A percentile compares a stretch with the other conserved stretches of the same genome.
These are phyloP conservation scores for Drosophila virilis DNA, from an alignment of 1,140 invertebrate genomes.

Conservation along the genomic window DNA sequence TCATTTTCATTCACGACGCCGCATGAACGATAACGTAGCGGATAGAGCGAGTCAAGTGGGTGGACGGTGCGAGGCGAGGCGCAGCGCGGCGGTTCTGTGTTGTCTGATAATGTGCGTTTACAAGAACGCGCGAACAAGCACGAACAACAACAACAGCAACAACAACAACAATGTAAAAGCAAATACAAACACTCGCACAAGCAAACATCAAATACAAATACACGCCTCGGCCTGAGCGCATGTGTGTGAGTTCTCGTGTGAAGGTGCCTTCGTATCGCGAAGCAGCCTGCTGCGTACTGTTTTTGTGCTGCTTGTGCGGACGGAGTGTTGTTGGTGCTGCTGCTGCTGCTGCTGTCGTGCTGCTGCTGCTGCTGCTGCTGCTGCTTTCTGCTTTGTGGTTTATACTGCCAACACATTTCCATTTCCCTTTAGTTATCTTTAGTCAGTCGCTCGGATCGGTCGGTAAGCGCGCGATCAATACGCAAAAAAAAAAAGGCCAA, in stretches of 20 bases:
- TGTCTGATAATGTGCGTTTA: constrained; percentile 60
- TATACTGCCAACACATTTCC: constrained; percentile 78
- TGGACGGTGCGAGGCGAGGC: background rate
- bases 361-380: constrained; percentile 38
- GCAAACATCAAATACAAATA: constrained; percentile 34
- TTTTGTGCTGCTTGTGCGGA: constrained; percentile 25
- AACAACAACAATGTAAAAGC: constrained; percentile 36
- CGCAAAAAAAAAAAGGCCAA: constrained; percentile 15
- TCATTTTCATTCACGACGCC: constrained; percentile 48
- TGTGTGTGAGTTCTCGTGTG: constrained; percentile 27
- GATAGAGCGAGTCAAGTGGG: background rate
- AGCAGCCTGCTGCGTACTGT: constrained; percentile 34
- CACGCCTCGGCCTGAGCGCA: constrained; percentile 16
- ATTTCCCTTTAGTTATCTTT: constrained; percentile 78
- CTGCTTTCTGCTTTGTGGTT: constrained; percentile 70
- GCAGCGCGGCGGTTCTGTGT: constrained; percentile 7
- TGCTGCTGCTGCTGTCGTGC: constrained; percentile 26
- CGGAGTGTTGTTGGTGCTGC: constrained; percentile 25
- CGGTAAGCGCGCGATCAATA: constrained; percentile 58
- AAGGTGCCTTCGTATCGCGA: constrained; percentile 26
- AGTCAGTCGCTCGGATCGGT: constrained; percentile 72
- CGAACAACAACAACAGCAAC: constrained; percentile 38
- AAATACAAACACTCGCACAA: constrained; percentile 34
- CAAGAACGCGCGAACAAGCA: constrained; percentile 48
- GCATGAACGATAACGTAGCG: constrained; percentile 37